Evolutionary conservation across 2,888 invertebrate species (phyloP), one percentile per base, ranked within the genome.

Genomic region (Apomyelois bistriatella): DNA sequence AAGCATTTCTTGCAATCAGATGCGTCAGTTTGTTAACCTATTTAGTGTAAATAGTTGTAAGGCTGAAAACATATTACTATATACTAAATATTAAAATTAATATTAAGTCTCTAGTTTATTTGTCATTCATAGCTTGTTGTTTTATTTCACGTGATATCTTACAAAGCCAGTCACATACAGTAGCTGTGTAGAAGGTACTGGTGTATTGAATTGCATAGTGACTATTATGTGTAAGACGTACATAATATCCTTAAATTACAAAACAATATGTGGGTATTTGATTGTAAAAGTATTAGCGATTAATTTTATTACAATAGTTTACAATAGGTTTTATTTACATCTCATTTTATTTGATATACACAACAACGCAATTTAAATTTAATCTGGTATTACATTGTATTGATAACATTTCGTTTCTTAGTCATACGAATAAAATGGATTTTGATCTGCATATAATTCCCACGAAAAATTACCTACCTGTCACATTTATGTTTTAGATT

Each of bases 131-230:
- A 66, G 53, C 62, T 65, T 66, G 67, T 73, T 64, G 57, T 60
- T 57, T 58, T 59, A 58, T 60, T 66, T 74, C 72, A 74, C 70
- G 66, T 74, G 77, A 78, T 74, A 60, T 64, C 65, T 73, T 72
- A 60, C 70, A 70, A 76, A 74, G 66, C 75, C 66, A 75, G 68
- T 77, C 78, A 72, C 70, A 76, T 53, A 57, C 56, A 52, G 52
- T 54, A 47, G 47, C 49, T 52, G 41, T 30, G 32, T 30, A 16
- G 47, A 36, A 54, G 22, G 36, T 37, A 32, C 15, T 9, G 30
- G 50, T 52, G 32, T 16, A 35, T 50, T 50, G 52, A 48, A 30
- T 46, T 50, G 37, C 41, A 47, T 40, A 53, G 22, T 16, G 35
- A 38, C 38, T 30, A 32, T 32, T 7, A 28, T 52, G 22, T 48